Percentiles rank a stretch among this genome's conserved stretches.
Evolutionary conservation across 1,140 invertebrate species (phyloP).

Genomic region (Holotrichia oblita): DNA sequence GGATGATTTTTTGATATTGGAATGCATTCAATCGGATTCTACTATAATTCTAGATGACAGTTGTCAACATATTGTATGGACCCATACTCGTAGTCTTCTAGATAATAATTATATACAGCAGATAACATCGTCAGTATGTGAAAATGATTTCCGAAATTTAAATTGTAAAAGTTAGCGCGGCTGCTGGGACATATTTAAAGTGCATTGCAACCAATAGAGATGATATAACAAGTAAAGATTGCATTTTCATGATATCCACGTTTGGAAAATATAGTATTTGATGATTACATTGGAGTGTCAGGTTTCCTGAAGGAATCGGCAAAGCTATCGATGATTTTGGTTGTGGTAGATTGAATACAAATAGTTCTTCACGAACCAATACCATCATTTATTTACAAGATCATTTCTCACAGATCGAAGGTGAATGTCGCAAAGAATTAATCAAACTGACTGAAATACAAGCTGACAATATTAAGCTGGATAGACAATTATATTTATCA

Average conservation of each 20-base stretch:
- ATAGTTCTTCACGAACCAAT: constrained; percentile 79
- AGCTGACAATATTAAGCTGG: constrained; percentile 90
- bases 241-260: constrained; percentile 78
- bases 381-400: constrained; percentile 88
- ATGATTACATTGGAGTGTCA: constrained; percentile 86
- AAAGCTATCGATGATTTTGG: constrained; percentile 77
- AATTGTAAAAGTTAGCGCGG: constrained; percentile 64
- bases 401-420: constrained; percentile 67
- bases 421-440: constrained; percentile 80
- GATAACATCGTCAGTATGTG: constrained; percentile 75
- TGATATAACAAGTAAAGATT: constrained; percentile 72
- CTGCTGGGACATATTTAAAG: constrained; percentile 70
- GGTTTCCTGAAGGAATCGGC: constrained; percentile 81
- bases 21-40: constrained; percentile 79
- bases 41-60: constrained; percentile 69
- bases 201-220: constrained; percentile 84
- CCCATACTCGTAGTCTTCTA: constrained; percentile 78
- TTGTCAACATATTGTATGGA: constrained; percentile 84
- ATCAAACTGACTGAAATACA: constrained; percentile 88
- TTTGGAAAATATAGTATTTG: constrained; percentile 85
- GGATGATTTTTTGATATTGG: constrained; percentile 79
- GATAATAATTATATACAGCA: constrained; percentile 77
- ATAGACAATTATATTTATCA: constrained; percentile 88
- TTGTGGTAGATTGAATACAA: constrained; percentile 76
- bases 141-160: constrained; percentile 69